A percentile compares a stretch with the other conserved stretches of the same genome.
Conservation (phyloP, 1,140 invertebrate genomes). For the Eumaeus atala region DNA sequence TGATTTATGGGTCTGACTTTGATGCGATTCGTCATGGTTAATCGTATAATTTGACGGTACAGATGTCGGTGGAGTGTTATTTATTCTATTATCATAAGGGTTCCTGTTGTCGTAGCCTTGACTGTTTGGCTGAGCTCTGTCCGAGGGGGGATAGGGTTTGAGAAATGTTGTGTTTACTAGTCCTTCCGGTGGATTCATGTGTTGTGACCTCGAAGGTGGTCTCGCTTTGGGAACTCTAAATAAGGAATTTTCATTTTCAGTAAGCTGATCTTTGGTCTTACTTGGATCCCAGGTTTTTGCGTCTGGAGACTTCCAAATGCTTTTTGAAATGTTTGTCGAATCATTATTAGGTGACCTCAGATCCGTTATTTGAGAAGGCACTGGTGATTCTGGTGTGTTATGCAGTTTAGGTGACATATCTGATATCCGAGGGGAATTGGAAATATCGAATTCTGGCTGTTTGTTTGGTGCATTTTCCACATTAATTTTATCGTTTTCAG, state of each 20-base stretch:
- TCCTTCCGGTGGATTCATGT: conserved; percentile 52
- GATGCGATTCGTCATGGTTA: conserved; percentile 55
- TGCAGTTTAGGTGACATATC: conserved; percentile 63
- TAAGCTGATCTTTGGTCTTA: conserved; percentile 46
- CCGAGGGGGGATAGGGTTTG: conserved; percentile 74
- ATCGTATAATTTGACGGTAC: conserved; percentile 61
- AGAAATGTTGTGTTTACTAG: conserved; percentile 71
- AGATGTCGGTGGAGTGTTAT: conserved; percentile 40
- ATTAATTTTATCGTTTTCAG: conserved; percentile 52
- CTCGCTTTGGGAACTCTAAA: conserved; percentile 80
- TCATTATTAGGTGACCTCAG: conserved; percentile 60
- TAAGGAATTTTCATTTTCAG: conserved; percentile 72
- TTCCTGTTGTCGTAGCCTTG: conserved; percentile 57
- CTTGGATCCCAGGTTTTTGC: conserved; percentile 60
- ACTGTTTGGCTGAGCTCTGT: conserved; percentile 48
- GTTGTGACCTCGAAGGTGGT: conserved; percentile 77
- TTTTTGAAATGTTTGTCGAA: conserved; percentile 40
- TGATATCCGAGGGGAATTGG: conserved; percentile 55
- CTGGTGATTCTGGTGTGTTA: conserved; percentile 52
- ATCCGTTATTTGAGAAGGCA: conserved; percentile 46
- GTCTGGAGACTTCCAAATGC: conserved; percentile 68
- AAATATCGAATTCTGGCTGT: conserved; percentile 60
- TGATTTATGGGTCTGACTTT: conserved; percentile 45
- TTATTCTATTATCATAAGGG: conserved; percentile 56
- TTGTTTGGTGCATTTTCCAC: conserved; percentile 46